These are phyloP conservation scores for Byasa hedistus DNA, from an alignment of 2,888 invertebrate species.

Conservation along the genomic window DNA sequence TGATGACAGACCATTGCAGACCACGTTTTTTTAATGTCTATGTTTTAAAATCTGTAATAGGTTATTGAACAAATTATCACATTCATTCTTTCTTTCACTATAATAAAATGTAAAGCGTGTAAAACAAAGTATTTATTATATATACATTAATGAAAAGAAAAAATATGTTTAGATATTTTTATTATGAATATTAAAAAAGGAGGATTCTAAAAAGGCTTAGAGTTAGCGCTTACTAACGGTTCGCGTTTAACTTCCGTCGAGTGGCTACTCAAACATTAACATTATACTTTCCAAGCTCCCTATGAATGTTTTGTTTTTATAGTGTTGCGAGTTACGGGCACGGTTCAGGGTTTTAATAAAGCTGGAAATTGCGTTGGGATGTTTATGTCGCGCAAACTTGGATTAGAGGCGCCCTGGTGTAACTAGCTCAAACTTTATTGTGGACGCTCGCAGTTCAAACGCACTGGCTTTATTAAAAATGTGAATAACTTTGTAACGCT, in stretches of 20 bases:
- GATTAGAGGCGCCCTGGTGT: constrained; percentile 11
- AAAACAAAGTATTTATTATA: too few species aligned
- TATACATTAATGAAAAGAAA: too few species aligned
- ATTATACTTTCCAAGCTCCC: constrained; percentile 14
- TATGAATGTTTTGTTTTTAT: constrained; percentile 19
- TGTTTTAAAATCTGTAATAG: too few species aligned
- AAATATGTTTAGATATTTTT: too few species aligned
- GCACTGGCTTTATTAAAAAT: too few species aligned
- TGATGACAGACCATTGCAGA: too few species aligned
- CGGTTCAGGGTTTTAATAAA: constrained; percentile 14
- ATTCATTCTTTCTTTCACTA: too few species aligned
- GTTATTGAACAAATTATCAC: too few species aligned
- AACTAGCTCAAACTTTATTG: constrained; percentile 11
- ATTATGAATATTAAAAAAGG: too few species aligned
- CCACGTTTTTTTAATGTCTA: too few species aligned
- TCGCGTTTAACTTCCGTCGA: constrained; percentile 12
- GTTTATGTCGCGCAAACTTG: constrained; percentile 15
- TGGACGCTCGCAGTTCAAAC: background rate
- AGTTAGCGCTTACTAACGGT: constrained; percentile 4
- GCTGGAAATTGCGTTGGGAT: constrained; percentile 12
- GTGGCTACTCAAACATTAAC: constrained; percentile 17
- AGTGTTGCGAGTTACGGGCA: constrained; percentile 14
- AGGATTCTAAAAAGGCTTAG: constrained; percentile 6
- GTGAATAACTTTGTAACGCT: too few species aligned
- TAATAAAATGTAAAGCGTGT: too few species aligned